phyloP scores from a whole-genome alignment of 1,140 invertebrate species.

The Drosophila cardini region DNA sequence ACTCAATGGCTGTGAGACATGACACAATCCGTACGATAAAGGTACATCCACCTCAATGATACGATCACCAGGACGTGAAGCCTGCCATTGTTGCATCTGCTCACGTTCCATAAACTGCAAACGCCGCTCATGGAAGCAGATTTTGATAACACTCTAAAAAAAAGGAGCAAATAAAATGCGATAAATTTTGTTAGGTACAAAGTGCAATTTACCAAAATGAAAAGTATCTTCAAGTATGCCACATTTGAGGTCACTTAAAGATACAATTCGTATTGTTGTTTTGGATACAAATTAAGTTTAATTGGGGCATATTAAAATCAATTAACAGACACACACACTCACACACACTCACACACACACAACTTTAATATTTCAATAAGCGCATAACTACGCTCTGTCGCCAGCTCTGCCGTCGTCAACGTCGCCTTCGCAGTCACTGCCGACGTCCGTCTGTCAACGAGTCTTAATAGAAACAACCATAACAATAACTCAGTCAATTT shows the following conservation, averaged over 20 bases:
- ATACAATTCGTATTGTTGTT: constrained; percentile 40
- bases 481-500: constrained; percentile 69
- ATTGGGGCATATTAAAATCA: constrained; percentile 84
- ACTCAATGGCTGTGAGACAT: constrained; percentile 90
- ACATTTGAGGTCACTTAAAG: constrained; percentile 30
- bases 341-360: constrained; percentile 31
- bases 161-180: constrained; percentile 12
- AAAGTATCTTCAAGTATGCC: constrained; percentile 29
- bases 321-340: constrained; percentile 61
- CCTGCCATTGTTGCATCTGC: constrained; percentile 96
- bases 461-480: constrained; percentile 64
- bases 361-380: constrained; percentile 44
- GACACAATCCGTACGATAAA: constrained; percentile 95
- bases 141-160: constrained; percentile 92
- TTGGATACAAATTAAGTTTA: constrained; percentile 69
- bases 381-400: constrained; percentile 29
- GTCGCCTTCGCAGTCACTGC: constrained; percentile 3
- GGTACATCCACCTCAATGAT: constrained; percentile 97
- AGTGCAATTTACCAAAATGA: constrained; percentile 42
- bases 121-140: constrained; percentile 98
- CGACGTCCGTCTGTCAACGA: constrained; percentile 30
- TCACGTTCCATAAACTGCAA: constrained; percentile 97
- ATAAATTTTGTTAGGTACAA: constrained; percentile 17
- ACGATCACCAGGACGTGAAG: constrained; percentile 93
- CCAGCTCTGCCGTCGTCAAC: neutral